Evolutionary conservation across 2,797 vertebrate species (phyloP).

Genomic region (Pantherophis alleghaniensis): DNA sequence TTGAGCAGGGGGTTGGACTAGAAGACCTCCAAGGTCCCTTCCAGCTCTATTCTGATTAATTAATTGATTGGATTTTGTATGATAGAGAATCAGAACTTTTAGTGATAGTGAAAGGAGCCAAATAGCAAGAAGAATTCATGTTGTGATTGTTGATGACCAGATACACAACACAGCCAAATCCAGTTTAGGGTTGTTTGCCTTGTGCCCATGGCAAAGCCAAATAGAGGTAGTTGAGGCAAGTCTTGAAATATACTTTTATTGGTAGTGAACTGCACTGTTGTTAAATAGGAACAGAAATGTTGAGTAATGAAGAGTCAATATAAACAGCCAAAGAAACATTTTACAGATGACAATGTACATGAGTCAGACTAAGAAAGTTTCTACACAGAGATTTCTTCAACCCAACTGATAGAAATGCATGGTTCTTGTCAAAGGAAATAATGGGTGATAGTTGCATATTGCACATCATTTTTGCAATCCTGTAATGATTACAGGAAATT

Average conservation of each 20-base stretch:
- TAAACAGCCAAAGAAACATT: neutral
- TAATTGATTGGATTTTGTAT: neutral
- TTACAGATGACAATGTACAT: neutral
- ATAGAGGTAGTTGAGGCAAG: neutral
- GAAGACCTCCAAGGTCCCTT: too few species aligned
- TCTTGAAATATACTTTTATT: neutral
- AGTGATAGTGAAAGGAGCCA: neutral
- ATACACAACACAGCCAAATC: neutral
- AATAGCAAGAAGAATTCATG: too few species aligned
- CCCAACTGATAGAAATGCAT: neutral
- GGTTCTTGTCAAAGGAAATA: neutral
- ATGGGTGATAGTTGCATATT: neutral
- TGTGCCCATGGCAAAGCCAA: slow-evolving; percentile 16
- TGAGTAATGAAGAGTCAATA: neutral
- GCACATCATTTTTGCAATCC: neutral
- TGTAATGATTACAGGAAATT: neutral
- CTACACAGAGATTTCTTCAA: slow-evolving; percentile 5
- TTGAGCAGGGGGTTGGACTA: too few species aligned
- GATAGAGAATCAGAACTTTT: neutral
- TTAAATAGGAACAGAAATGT: neutral
- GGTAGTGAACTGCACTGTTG: slow-evolving; percentile 8
- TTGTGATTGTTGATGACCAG: too few species aligned
- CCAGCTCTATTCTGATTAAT: too few species aligned
- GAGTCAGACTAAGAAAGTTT: neutral
- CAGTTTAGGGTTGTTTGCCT: slow-evolving; percentile 34